Conservation (phyloP, 2,888 invertebrate species). For the Heteromyza rotundicornis region DNA sequence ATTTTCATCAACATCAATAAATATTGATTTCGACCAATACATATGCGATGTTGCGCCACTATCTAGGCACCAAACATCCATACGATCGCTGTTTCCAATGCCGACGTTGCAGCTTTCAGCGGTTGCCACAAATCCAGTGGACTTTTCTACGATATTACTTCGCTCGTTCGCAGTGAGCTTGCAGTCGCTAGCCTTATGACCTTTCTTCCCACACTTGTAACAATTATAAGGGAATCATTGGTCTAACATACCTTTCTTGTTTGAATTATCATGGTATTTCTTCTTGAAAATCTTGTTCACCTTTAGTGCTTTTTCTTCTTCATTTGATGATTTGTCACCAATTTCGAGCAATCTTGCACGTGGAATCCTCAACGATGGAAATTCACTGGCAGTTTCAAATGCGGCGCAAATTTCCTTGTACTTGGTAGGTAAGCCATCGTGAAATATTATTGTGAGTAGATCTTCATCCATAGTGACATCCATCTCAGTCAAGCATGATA, state of each 20-base stretch:
- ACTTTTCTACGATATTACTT: conserved; percentile 2
- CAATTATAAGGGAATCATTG: conserved; percentile 14
- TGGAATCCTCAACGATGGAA: conserved; percentile 9
- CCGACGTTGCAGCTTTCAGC: not conserved
- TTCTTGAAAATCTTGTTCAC: too few species aligned
- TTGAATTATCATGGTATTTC: too few species aligned
- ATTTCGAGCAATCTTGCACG: conserved; percentile 6
- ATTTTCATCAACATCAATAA: not conserved
- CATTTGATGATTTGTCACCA: too few species aligned
- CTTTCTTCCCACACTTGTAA: conserved; percentile 17
- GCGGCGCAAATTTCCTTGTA: conserved; percentile 23
- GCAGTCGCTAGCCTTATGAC: conserved; percentile 11
- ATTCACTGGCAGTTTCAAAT: conserved; percentile 24
- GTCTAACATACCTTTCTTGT: too few species aligned
- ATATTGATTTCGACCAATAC: not conserved
- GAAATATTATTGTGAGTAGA: conserved; percentile 18
- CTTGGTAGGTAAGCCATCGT: conserved; percentile 14
- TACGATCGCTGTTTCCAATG: too few species aligned
- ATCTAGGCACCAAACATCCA: conserved; percentile 13
- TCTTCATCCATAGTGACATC: conserved; percentile 21
- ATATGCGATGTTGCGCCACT: conserved; percentile 21
- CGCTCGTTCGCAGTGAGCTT: not conserved
- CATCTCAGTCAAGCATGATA: conserved; percentile 18
- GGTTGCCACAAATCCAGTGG: not conserved
- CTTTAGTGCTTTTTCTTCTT: too few species aligned